phyloP scores from a whole-genome alignment of 2,113 vertebrate genomes.

The Mesitornis unicolor region DNA sequence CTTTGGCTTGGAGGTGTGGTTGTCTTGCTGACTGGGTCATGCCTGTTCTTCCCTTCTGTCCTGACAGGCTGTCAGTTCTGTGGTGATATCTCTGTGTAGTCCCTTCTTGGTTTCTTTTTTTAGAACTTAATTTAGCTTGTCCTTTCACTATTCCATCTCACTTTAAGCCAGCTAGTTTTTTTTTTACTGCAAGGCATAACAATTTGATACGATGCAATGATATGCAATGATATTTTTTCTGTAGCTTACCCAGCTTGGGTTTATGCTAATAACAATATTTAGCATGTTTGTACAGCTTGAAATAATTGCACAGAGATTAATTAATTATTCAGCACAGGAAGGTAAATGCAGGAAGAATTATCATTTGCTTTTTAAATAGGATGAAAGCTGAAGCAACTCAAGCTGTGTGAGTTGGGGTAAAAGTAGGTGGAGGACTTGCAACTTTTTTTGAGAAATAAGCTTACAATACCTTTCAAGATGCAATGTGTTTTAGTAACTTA shows the following conservation, averaged over 20 bases:
- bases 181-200: not conserved
- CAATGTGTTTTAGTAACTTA: not conserved
- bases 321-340: conserved; percentile 2
- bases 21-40: not conserved
- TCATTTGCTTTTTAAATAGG: not conserved
- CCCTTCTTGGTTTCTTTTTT: not conserved
- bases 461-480: not conserved
- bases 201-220: not conserved
- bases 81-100: not conserved
- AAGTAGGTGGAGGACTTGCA: not conserved
- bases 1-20: not conserved
- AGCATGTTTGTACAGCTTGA: not conserved
- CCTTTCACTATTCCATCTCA: not conserved
- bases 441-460: not conserved
- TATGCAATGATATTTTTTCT: not conserved
- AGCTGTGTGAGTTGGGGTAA: not conserved
- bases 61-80: conserved; percentile 1
- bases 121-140: not conserved
- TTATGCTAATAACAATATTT: not conserved
- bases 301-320: conserved; percentile 10
- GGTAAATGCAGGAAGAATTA: not conserved
- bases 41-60: not conserved
- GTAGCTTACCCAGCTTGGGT: not conserved
- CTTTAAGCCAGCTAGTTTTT: not conserved
- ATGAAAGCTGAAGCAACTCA: not conserved